Conservation (phyloP, 1,140 invertebrate species). For the Polyergus mexicanus region DNA sequence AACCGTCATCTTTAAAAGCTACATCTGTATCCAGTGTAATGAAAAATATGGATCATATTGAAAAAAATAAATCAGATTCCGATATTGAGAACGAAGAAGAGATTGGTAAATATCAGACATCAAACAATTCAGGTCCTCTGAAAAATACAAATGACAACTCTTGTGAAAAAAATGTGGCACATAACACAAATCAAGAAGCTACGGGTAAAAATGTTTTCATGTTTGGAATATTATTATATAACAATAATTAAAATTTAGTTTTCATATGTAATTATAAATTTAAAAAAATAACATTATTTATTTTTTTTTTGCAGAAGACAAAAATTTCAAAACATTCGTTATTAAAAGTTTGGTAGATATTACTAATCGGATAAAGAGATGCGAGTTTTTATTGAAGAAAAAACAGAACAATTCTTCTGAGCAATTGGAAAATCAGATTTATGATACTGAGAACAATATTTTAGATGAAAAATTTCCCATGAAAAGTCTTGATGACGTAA, state of each 20-base stretch:
- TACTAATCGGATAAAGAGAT: slow-evolving; percentile 3
- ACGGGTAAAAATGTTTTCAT: background rate
- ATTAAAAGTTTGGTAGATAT: slow-evolving; percentile 10
- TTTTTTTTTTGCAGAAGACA: background rate
- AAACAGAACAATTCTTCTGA: background rate
- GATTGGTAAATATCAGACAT: no score
- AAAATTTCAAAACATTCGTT: slow-evolving; percentile 3
- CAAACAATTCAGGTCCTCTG: no score
- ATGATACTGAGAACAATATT: slow-evolving; percentile 6
- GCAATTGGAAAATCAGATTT: slow-evolving; percentile 10
- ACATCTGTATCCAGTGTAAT: no score
- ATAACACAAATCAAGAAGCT: background rate
- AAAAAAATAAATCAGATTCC: no score
- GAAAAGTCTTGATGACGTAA: slow-evolving; percentile 16
- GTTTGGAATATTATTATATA: background rate
- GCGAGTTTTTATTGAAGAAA: slow-evolving; percentile 4
- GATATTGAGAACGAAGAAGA: no score
- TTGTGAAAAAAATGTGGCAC: background rate
- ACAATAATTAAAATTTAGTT: background rate
- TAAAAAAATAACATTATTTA: background rate
- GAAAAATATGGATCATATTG: no score
- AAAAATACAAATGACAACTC: background rate
- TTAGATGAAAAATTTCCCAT: slow-evolving; percentile 16
- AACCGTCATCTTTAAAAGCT: no score
- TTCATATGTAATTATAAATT: background rate